Evolutionary conservation across 2,888 invertebrate species (phyloP).

Genomic region (Microplitis deprimator): DNA sequence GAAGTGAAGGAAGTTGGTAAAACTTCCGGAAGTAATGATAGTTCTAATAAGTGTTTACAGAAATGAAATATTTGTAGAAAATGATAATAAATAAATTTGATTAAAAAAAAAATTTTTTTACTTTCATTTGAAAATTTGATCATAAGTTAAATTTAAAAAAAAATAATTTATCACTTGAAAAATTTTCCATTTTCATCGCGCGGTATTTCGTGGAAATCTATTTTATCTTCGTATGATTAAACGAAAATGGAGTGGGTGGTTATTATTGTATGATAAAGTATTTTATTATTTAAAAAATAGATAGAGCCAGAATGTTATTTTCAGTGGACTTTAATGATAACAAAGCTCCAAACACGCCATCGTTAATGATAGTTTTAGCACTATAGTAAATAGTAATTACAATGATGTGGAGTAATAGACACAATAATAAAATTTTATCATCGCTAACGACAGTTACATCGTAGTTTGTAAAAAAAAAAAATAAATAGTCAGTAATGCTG

Average conservation of each 20-base stretch:
- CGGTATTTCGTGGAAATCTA: not conserved
- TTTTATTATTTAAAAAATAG: not conserved
- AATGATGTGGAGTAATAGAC: constrained; percentile 11
- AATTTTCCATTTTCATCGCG: not conserved
- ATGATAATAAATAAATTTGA: not conserved
- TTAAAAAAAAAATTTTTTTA: constrained; percentile 6
- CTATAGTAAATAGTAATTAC: not conserved
- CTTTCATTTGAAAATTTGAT: too few species aligned
- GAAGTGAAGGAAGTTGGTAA: constrained; percentile 16
- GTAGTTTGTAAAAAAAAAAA: constrained; percentile 5
- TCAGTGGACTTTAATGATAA: not conserved
- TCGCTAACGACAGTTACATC: not conserved
- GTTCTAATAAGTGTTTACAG: not conserved
- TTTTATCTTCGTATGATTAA: not conserved
- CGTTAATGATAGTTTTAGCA: not conserved
- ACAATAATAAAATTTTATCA: not conserved
- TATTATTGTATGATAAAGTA: not conserved
- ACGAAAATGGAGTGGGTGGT: not conserved
- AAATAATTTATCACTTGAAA: not conserved
- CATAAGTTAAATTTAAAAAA: too few species aligned
- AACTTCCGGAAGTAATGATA: constrained; percentile 1
- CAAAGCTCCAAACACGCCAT: not conserved
- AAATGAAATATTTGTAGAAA: not conserved
- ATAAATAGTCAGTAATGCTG: constrained; percentile 9
- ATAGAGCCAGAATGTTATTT: not conserved